Conservation (phyloP, 2,113 vertebrate species). For the Lichenostomus cassidix region DNA sequence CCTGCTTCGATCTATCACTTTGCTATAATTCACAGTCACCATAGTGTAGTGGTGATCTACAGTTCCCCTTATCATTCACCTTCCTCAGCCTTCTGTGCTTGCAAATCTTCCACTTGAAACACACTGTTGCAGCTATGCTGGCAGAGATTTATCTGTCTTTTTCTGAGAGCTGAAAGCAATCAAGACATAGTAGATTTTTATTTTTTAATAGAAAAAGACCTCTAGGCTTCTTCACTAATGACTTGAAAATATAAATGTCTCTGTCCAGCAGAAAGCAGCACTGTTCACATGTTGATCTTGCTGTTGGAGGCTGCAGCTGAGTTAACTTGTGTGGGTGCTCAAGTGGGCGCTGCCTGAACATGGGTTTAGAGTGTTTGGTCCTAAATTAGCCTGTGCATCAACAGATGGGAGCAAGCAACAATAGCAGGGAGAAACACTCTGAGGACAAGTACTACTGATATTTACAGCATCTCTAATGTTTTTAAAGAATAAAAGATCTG, state of each 20-base stretch:
- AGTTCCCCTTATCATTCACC: not conserved
- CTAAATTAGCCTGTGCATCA: not conserved
- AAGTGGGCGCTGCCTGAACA: not conserved
- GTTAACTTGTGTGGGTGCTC: not conserved
- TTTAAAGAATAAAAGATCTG: not conserved
- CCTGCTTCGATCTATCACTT: not conserved
- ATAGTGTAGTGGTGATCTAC: not conserved
- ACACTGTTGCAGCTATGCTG: not conserved
- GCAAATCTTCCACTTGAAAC: not conserved
- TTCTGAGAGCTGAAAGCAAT: not conserved
- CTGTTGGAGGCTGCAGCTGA: not conserved
- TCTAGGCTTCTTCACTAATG: not conserved
- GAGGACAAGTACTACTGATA: not conserved
- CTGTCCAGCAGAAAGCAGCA: not conserved
- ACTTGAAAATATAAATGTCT: not conserved
- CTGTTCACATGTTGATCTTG: not conserved
- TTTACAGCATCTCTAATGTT: not conserved
- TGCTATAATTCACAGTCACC: not conserved
- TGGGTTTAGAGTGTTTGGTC: not conserved
- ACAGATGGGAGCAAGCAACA: not conserved
- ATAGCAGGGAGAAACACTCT: not conserved
- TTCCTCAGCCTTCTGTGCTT: not conserved
- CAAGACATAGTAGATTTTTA: not conserved
- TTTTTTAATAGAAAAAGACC: not conserved
- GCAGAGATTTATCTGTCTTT: not conserved